phyloP scores from a whole-genome alignment of 2,888 invertebrate genomes.

The Amphipoea oculea region DNA sequence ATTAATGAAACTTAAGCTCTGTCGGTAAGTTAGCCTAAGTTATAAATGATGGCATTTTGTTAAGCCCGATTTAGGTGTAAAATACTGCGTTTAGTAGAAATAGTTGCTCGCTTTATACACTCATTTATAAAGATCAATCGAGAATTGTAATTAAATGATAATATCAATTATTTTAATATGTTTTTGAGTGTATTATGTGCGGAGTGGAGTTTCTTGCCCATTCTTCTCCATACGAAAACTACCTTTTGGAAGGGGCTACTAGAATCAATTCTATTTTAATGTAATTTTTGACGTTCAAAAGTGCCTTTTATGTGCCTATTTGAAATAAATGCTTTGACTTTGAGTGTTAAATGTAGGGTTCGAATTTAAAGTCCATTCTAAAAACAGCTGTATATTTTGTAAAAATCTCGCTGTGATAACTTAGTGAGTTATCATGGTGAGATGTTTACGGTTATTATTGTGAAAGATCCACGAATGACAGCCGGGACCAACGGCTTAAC shows the following conservation, averaged over 20 bases:
- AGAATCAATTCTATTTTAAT: too few species aligned
- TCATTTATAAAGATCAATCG: slow-evolving; percentile 34
- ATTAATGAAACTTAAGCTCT: slow-evolving; percentile 54
- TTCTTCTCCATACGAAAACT: too few species aligned
- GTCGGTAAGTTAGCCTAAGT: slow-evolving; percentile 42
- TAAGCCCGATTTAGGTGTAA: slow-evolving; percentile 35
- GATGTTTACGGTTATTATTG: too few species aligned
- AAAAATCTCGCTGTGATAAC: neutral
- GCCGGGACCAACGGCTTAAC: too few species aligned
- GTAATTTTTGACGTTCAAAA: too few species aligned
- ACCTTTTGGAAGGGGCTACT: too few species aligned
- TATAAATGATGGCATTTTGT: slow-evolving; percentile 58
- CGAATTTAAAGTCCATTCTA: too few species aligned
- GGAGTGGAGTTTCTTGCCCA: too few species aligned
- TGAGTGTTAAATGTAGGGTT: neutral
- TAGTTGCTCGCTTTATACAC: slow-evolving; percentile 16
- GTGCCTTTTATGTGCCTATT: too few species aligned
- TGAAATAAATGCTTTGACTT: too few species aligned
- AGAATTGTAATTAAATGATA: slow-evolving; percentile 4
- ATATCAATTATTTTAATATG: neutral
- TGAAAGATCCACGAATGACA: too few species aligned
- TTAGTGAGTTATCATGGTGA: neutral
- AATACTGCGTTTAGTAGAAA: slow-evolving; percentile 35
- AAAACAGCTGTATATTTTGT: neutral
- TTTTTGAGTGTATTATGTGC: neutral